phyloP scores from a whole-genome alignment of 2,113 vertebrate species.

The Sialia sialis region DNA sequence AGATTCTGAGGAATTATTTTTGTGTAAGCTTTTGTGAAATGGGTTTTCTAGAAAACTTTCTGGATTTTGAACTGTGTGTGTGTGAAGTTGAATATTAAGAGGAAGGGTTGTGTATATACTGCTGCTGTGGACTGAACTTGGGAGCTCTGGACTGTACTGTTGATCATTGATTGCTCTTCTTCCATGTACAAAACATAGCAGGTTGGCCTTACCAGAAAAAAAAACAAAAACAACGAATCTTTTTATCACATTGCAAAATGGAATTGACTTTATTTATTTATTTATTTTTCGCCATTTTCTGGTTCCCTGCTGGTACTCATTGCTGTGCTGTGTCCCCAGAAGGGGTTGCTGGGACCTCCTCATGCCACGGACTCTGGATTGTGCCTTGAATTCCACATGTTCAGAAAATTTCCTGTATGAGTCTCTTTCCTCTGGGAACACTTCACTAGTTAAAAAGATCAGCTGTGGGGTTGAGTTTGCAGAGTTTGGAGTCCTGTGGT shows the following conservation, averaged over 20 bases:
- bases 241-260: not conserved
- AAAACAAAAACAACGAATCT: too few species aligned
- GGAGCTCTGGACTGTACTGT: not conserved
- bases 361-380: fast-evolving
- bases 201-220: constrained; percentile 8
- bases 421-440: not conserved
- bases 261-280: not conserved
- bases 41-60: not conserved
- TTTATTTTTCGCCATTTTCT: not conserved
- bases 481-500: not conserved
- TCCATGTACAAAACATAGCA: not conserved
- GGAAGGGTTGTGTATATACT: not conserved
- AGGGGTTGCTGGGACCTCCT: not conserved
- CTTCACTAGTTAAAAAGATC: not conserved
- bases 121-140: not conserved
- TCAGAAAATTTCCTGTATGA: fast-evolving
- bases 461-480: not conserved
- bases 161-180: not conserved
- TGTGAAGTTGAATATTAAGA: not conserved
- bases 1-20: not conserved
- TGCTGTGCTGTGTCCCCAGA: not conserved
- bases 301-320: not conserved
- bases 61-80: not conserved
- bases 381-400: not conserved
- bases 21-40: not conserved